Evolutionary conservation across 2,797 vertebrate species (phyloP).

Genomic region (Petrocephalus schoutedeni): DNA sequence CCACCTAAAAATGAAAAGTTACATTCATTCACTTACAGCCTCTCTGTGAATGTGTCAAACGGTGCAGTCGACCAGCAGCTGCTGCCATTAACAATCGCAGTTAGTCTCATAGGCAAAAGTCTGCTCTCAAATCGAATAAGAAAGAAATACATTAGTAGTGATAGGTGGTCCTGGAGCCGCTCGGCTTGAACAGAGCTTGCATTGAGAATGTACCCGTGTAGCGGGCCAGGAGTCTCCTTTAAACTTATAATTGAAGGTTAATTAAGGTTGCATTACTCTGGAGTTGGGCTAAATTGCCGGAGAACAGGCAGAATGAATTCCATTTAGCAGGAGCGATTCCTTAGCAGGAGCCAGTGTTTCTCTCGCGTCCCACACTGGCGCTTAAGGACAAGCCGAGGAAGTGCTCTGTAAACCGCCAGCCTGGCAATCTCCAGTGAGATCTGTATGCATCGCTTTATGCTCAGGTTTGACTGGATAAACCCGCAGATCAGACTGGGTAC

Average conservation of each 20-base stretch:
- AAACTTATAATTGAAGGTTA: slow-evolving; percentile 3
- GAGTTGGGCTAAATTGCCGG: background rate
- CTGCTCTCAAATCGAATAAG: background rate
- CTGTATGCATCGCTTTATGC: background rate
- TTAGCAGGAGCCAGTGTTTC: background rate
- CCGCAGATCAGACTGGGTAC: background rate
- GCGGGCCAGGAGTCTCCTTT: background rate
- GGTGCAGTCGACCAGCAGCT: background rate
- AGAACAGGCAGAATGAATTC: background rate
- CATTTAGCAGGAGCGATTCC: background rate
- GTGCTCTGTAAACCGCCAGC: background rate
- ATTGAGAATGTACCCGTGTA: background rate
- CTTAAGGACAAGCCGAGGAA: background rate
- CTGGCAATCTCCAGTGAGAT: background rate
- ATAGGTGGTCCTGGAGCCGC: background rate
- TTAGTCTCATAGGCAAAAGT: background rate
- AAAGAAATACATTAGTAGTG: background rate
- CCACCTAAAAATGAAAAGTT: background rate
- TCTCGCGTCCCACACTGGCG: background rate
- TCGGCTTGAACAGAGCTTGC: background rate
- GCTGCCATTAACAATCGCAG: background rate
- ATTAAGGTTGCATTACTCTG: background rate
- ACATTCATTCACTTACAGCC: background rate
- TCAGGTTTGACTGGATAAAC: background rate
- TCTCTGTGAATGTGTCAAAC: background rate